Base-by-base conservation (phyloP, 1,140 invertebrate species). In the Aphaenogaster ashmeadi region DNA sequence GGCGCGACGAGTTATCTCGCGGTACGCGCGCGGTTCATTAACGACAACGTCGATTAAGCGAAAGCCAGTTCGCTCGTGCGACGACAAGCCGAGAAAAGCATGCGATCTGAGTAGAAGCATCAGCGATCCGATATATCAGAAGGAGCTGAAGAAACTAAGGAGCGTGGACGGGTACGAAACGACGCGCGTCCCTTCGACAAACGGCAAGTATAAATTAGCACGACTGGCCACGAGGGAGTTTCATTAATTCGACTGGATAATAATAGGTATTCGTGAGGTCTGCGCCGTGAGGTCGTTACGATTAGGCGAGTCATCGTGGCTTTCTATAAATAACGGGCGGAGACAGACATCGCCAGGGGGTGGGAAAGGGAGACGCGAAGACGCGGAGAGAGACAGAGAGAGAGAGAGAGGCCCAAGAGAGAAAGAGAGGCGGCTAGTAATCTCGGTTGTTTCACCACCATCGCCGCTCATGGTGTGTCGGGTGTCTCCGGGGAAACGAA, bases 401-500 rank as follows among this genome's bases (percentile, higher is more conserved):
- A 33, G 15, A 36, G 6, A 67, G 8, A 78, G 36, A 50, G 5
- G 41, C 13, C 21, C 21, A 27, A 27, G 33, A 54, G 47, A 33
- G 15, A 36, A 2, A 67, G 5, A 79, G 47, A 50, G 5, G 52
- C 13, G 21, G 58, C 38, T 58, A 71, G 54, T 75, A 83, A 84
- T 60, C 80, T 84, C 80, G 80, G 27, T 72, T 15, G 69, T 60
- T 75, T 60, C 56, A 47, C 62, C 38, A 84, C 54, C 80, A 27
- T 64, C 11, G 38, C 21, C 67, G 88, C 79, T 58, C 56, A 79
- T 86, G 90, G 89, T 92, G 89, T 72, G 87, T 89, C 56, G 74
- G 60, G 41, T 90, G 71, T 92, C 92, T 84, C 75, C 81, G 85
- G 91, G 85, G 81, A 75, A 84, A 86, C 18, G 84, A 92, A 88